Conservation (phyloP, 2,113 vertebrate genomes). For the Candoia aspera region DNA sequence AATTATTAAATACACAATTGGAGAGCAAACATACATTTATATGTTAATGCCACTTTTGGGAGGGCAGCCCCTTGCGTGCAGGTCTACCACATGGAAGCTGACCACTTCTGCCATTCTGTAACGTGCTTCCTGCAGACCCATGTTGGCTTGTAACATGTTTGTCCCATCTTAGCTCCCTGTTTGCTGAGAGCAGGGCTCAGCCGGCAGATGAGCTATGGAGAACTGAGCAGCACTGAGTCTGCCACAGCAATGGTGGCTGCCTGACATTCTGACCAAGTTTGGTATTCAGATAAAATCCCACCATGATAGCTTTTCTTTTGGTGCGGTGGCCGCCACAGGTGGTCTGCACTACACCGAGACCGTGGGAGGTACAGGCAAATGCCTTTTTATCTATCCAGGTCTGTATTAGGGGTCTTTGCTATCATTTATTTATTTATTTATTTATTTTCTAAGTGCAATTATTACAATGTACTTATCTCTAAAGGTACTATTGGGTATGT, state of each 20-base stretch:
- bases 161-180: background rate
- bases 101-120: background rate
- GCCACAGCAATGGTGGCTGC: too few relatives aligned
- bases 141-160: background rate
- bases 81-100: too few relatives aligned
- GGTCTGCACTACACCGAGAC: background rate
- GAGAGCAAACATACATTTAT: too few relatives aligned
- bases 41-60: too few relatives aligned
- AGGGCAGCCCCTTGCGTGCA: too few relatives aligned
- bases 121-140: background rate
- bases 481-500: too few relatives aligned
- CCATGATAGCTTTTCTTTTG: background rate
- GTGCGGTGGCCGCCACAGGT: background rate
- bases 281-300: background rate
- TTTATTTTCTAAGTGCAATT: too few relatives aligned
- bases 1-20: too few relatives aligned
- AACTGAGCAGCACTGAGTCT: background rate
- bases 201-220: background rate
- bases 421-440: background rate
- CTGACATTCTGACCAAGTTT: too few relatives aligned
- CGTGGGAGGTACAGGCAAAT: background rate
- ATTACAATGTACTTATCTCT: too few relatives aligned
- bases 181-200: background rate
- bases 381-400: background rate
- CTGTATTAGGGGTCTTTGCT: background rate